Evolutionary conservation across 2,113 vertebrate genomes (phyloP).

Genomic region (Bujurquina vittata): DNA sequence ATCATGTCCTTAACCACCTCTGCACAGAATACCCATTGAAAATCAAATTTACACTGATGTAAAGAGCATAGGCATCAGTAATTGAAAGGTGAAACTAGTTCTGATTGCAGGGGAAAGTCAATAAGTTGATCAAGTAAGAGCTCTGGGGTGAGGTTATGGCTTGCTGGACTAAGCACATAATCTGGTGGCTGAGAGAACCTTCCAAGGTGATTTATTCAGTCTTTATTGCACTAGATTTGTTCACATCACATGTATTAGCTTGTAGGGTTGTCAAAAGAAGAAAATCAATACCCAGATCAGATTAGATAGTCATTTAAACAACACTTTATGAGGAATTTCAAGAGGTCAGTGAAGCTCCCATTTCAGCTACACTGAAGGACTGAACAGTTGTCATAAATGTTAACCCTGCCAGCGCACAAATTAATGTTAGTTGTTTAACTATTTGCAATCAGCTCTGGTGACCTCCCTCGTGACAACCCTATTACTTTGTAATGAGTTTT

Average conservation of each 20-base stretch:
- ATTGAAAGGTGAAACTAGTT: constrained; percentile 70
- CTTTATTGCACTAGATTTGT: constrained; percentile 42
- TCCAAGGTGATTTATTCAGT: constrained; percentile 68
- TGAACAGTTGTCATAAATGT: too few species aligned
- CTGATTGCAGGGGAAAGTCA: constrained; percentile 65
- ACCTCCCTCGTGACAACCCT: not conserved
- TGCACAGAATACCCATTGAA: constrained; percentile 6
- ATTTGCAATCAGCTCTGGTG: not conserved
- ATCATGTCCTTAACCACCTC: constrained; percentile 2
- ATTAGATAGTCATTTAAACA: not conserved
- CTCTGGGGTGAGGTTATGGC: constrained; percentile 44
- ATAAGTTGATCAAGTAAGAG: constrained; percentile 64
- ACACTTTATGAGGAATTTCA: not conserved
- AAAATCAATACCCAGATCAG: too few species aligned
- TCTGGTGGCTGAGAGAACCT: constrained; percentile 65
- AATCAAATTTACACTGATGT: constrained; percentile 40
- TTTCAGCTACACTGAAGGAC: too few species aligned
- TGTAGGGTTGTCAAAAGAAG: not conserved
- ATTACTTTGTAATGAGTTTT: not conserved
- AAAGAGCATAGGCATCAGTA: constrained; percentile 51
- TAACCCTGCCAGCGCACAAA: too few species aligned
- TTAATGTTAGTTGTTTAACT: not conserved
- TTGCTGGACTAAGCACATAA: constrained; percentile 70
- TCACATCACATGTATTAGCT: constrained; percentile 25
- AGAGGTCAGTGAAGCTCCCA: not conserved